Base-by-base conservation (phyloP, 2,888 invertebrate species). In the Blera fallax region DNA sequence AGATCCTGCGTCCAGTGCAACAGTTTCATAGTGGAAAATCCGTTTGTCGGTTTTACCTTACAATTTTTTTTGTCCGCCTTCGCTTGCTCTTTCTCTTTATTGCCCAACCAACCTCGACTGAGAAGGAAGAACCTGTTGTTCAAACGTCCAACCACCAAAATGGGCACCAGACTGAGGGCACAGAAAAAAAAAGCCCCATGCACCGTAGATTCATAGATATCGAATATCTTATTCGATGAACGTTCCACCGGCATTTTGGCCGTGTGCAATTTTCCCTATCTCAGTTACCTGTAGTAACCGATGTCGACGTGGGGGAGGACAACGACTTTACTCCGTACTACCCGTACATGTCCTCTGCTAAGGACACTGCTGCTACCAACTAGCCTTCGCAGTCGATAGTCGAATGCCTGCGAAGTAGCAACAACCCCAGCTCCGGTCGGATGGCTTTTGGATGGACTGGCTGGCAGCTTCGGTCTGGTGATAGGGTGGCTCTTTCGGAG, bases 151-250 rank as follows among this genome's bases (percentile, higher is more conserved):
- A 32, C 56, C 69, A 45, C 74, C 67, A 60, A 72, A 62, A 54
- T 32, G 60, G 29, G 32, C 52, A 78, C 78, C 10, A 64, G 32
- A 45, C 48, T 14, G 48, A 18, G 40, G 50, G 27, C 24, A 69
- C 29, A 54, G 54, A 48, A 16, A 54, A 14, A 64, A 8, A 7
- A 32, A 45, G 48, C 56, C 45, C 40, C 6, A n/a, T 56, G 34
- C 40, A 67, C 29, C 58, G 69, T 65, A 70, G 84, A 74, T 67
- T 60, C 65, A 56, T 70, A 58, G 64, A 79, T 72, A 76, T 76
- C 85, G 76, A 85, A 85, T 85, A 85, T 80, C 72, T 85, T 85
- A 81, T 85, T 81, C 84, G 74, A 84, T 79, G 84, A 74, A 79
- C 84, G 56, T 84, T 80, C 50, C 80, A 76, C 37, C 72, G 60